Evolutionary conservation across 2,113 vertebrate species (phyloP).

Genomic region (Albula goreensis): DNA sequence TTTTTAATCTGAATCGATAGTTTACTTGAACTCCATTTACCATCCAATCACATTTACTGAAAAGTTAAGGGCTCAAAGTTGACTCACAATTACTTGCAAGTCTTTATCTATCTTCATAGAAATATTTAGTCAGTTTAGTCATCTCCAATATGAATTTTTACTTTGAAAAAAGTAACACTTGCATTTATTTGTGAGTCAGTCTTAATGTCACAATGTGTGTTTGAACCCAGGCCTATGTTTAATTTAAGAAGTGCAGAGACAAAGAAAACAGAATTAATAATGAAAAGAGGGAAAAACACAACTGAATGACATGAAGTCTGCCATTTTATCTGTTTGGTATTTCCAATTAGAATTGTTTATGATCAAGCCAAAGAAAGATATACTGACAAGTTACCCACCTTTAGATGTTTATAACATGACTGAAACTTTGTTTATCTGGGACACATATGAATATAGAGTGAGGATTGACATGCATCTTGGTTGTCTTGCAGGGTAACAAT

Average conservation of each 20-base stretch:
- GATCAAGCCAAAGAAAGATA: not conserved
- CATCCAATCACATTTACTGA: no score
- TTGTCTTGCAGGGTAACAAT: slow-evolving; percentile 83
- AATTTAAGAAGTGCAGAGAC: not conserved
- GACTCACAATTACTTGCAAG: no score
- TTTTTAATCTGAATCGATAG: no score
- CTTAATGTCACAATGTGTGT: not conserved
- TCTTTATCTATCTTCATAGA: no score
- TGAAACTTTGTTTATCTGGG: not conserved
- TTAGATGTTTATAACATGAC: not conserved
- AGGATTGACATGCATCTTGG: not conserved
- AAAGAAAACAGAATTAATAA: not conserved
- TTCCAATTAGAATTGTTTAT: not conserved
- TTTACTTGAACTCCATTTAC: no score
- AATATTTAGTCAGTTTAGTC: no score
- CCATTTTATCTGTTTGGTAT: not conserved
- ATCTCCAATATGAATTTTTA: no score
- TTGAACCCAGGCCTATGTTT: not conserved
- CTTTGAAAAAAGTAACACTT: no score
- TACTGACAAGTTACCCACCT: not conserved
- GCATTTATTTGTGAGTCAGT: no score
- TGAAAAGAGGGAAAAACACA: not conserved
- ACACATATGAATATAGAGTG: not conserved
- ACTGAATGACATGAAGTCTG: not conserved
- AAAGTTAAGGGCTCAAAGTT: no score